Conservation (phyloP, 2,113 vertebrate genomes). For the Toxotes jaculatrix region DNA sequence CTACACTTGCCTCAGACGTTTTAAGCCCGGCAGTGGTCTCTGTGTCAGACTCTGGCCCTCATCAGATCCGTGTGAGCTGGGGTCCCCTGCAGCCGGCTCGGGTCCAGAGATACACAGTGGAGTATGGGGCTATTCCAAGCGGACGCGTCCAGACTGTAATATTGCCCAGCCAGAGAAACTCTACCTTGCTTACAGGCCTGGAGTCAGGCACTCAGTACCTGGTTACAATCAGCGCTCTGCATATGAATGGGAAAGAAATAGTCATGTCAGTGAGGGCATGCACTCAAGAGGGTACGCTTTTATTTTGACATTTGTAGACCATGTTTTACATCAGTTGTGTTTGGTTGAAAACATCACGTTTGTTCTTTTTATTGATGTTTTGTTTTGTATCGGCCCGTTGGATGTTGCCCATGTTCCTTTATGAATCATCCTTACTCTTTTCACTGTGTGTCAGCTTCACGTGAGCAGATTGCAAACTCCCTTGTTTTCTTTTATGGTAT, state of each 20-base stretch:
- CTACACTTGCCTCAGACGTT: conserved; percentile 52
- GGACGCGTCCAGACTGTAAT: conserved; percentile 74
- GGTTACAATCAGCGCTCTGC: conserved; percentile 89
- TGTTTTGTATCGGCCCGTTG: conserved; percentile 1
- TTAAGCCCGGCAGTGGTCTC: conserved; percentile 83
- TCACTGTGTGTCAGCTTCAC: background rate
- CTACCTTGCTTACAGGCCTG: conserved; percentile 85
- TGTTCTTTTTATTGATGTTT: background rate
- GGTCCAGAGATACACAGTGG: conserved; percentile 84
- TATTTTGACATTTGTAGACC: background rate
- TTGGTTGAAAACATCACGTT: background rate
- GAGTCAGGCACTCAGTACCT: conserved; percentile 87
- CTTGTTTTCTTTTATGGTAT: background rate
- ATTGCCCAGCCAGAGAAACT: conserved; percentile 77
- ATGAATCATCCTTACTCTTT: background rate
- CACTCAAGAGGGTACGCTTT: conserved; percentile 84
- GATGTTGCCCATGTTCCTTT: background rate
- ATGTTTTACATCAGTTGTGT: background rate
- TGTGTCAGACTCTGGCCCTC: conserved; percentile 84
- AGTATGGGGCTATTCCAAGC: conserved; percentile 85
- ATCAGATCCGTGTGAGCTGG: conserved; percentile 90
- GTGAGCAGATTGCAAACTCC: background rate
- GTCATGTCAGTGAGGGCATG: conserved; percentile 91
- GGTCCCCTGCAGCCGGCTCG: conserved; percentile 77
- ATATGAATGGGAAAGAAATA: conserved; percentile 85